These are phyloP conservation scores for Apamea anceps DNA, from an alignment of 2,888 invertebrate genomes.

Conservation along the genomic window DNA sequence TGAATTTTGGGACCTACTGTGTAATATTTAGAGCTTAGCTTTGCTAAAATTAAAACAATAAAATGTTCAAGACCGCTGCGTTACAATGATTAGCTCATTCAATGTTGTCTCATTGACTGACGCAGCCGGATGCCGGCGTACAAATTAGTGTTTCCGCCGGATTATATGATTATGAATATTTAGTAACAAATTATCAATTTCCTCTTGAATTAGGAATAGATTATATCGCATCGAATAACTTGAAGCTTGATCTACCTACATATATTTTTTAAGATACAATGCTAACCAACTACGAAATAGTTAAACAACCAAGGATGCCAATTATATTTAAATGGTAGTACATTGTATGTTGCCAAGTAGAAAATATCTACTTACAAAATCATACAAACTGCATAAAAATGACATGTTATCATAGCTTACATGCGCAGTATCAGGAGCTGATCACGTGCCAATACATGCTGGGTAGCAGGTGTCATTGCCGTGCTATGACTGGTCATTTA, in stretches of 20 bases:
- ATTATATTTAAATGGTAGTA: constrained; percentile 8
- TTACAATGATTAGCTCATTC: constrained; percentile 41
- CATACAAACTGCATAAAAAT: constrained; percentile 56
- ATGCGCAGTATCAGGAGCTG: constrained; percentile 37
- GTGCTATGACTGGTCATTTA: constrained; percentile 30
- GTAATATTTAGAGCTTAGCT: background rate
- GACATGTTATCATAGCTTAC: constrained; percentile 41
- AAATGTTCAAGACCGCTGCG: constrained; percentile 26
- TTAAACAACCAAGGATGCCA: background rate
- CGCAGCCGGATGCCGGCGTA: constrained; percentile 44
- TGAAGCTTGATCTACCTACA: background rate
- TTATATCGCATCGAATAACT: background rate
- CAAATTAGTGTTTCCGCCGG: constrained; percentile 55
- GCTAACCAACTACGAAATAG: background rate
- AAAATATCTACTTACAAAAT: constrained; percentile 35
- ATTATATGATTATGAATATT: constrained; percentile 55
- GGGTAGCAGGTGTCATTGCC: constrained; percentile 37
- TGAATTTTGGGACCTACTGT: background rate
- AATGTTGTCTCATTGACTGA: constrained; percentile 43
- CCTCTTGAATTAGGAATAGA: constrained; percentile 31
- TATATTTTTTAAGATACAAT: background rate
- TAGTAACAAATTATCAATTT: constrained; percentile 33
- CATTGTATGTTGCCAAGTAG: constrained; percentile 20
- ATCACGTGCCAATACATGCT: constrained; percentile 55
- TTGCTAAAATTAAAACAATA: constrained; percentile 7